Conservation (phyloP, 2,888 invertebrate genomes). For the Cosmia pyralina region DNA sequence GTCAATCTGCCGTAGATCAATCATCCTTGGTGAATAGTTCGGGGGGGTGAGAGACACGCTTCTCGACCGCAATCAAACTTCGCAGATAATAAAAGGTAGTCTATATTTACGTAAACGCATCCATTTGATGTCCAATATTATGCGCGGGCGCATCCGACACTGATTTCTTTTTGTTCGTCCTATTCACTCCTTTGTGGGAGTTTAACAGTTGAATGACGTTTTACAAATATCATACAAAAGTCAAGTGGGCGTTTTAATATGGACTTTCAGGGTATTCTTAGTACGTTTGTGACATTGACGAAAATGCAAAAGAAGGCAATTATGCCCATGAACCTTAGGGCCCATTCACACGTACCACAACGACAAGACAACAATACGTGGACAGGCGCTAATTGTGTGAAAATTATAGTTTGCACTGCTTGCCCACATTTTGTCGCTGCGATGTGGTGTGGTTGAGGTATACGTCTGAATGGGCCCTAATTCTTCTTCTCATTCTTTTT, state of each 20-base stretch:
- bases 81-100: slow-evolving; percentile 87
- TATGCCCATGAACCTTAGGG: no score
- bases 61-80: slow-evolving; percentile 83
- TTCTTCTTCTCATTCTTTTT: not conserved
- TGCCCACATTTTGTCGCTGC: no score
- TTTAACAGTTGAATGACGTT: slow-evolving; percentile 81
- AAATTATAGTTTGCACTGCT: no score
- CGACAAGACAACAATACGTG: no score
- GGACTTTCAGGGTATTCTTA: slow-evolving; percentile 37
- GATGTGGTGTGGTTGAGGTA: no score
- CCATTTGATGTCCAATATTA: slow-evolving; percentile 87
- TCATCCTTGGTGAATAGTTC: slow-evolving; percentile 86
- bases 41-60: slow-evolving; percentile 83
- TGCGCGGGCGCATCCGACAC: slow-evolving; percentile 82
- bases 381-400: no score
- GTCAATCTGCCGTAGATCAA: slow-evolving; percentile 90
- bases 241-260: slow-evolving; percentile 77
- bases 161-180: slow-evolving; percentile 76
- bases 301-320: no score
- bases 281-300: no score
- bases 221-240: slow-evolving; percentile 72
- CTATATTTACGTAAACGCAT: slow-evolving; percentile 89
- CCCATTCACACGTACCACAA: no score
- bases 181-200: slow-evolving; percentile 76
- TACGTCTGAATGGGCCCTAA: not conserved